Evolutionary conservation across 2,888 invertebrate species (phyloP), one percentile per base, ranked within the genome.

Genomic region (Phanerotoma sp.): DNA sequence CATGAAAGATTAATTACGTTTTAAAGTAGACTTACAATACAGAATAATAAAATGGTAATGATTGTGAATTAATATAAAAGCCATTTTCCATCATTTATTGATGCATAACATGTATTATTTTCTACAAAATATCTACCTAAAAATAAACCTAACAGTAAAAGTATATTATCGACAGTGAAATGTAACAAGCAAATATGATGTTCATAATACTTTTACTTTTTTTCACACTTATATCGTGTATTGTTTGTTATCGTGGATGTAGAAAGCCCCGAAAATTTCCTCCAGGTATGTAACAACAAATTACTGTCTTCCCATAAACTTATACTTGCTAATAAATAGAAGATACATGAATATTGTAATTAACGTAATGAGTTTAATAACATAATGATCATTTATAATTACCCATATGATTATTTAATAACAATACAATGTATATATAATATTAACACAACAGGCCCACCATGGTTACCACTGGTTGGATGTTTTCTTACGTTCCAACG

Each of bases 371-470:
- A 16, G 3, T 20, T 49, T 10, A 37, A 40, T 30, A 28, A 30
- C 7, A 45, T 30, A 35, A 35, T 25, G 16, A 45, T 15, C 16
- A 13, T 28, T 37, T n/a, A 46, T 25, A 32, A 20, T 52, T 15
- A 20, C n/a, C n/a, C n/a, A 49, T 21, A 42, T 13, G 11, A 22
- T 37, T 21, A 16, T 37, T 9, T 25, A 25, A 25, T 9, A 7
- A 9, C 9, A 5, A 25, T 25, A 25, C 9, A 25, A 25, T 25
- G 3, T 25, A n/a, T n/a, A n/a, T n/a, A n/a, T n/a, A n/a, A n/a
- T n/a, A n/a, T n/a, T n/a, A n/a, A n/a, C n/a, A n/a, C n/a, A 20
- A 20, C 56, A 84, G 85, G 85, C 50, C 85, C 85, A 7, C 51
- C 41, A 48, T 83, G 83, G 81, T 56, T 81, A 13, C 84, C 84